These are phyloP conservation scores for Lypha dubia DNA, from an alignment of 2,888 invertebrate genomes.

Conservation along the genomic window DNA sequence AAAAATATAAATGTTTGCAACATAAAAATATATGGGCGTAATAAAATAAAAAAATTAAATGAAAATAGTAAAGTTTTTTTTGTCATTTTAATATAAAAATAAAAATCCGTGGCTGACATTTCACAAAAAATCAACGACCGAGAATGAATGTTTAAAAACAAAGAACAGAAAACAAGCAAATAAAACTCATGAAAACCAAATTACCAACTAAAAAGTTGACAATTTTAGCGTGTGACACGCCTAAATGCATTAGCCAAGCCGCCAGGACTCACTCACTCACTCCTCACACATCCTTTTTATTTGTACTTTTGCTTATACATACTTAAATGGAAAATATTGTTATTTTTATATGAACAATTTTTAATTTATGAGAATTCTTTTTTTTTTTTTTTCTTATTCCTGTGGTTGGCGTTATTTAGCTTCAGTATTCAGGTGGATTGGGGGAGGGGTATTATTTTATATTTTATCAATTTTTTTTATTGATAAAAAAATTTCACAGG, in stretches of 20 bases:
- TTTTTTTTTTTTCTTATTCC: not conserved
- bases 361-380: constrained; percentile 36
- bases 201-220: constrained; percentile 63
- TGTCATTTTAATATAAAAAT: constrained; percentile 20
- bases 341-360: constrained; percentile 19
- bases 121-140: constrained; percentile 11
- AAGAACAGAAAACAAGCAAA: not conserved
- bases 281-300: constrained; percentile 2
- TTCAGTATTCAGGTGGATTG: not conserved
- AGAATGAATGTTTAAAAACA: not conserved
- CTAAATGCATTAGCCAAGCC: constrained; percentile 63
- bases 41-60: constrained; percentile 56
- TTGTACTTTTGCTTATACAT: constrained; percentile 20
- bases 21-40: constrained; percentile 59
- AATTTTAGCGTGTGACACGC: constrained; percentile 69
- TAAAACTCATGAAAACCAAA: constrained; percentile 54
- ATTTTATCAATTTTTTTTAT: constrained; percentile 14
- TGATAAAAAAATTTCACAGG: constrained; percentile 42
- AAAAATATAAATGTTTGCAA: constrained; percentile 60
- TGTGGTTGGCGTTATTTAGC: not conserved
- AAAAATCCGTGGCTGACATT: constrained; percentile 55
- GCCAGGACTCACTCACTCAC: constrained; percentile 40
- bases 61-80: constrained; percentile 40
- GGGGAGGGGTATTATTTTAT: not conserved
- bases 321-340: constrained; percentile 34